phyloP scores from a whole-genome alignment of 2,113 vertebrate species.

The Mastomys natalensis region DNA sequence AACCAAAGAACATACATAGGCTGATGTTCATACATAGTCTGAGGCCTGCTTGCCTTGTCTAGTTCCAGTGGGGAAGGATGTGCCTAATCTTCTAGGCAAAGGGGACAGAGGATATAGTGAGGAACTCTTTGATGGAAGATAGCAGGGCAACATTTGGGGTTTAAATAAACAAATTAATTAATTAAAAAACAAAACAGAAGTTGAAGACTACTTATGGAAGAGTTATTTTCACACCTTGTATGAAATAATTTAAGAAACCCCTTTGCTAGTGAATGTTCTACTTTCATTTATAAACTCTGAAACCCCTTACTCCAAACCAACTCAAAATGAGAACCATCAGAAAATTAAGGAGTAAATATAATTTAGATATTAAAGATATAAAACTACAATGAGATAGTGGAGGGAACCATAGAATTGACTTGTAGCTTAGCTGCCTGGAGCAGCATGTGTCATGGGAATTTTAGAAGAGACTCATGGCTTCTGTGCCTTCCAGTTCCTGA shows the following conservation, averaged over 20 bases:
- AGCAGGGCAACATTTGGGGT: no score
- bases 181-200: background rate
- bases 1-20: no score
- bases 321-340: background rate
- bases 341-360: background rate
- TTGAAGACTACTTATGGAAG: background rate
- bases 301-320: background rate
- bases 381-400: background rate
- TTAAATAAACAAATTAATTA: background rate
- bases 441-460: background rate
- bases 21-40: no score
- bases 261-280: background rate
- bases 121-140: rapidly evolving
- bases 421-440: background rate
- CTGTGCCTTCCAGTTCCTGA: background rate
- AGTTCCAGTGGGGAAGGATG: no score
- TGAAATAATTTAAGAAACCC: background rate
- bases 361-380: background rate
- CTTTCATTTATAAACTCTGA: background rate
- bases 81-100: no score
- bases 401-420: background rate
- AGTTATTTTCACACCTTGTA: background rate
- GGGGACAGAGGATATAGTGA: no score
- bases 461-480: background rate
- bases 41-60: no score